These are phyloP conservation scores for Acrocephalus arundinaceus DNA, from an alignment of 2,113 vertebrate genomes.

Conservation along the genomic window DNA sequence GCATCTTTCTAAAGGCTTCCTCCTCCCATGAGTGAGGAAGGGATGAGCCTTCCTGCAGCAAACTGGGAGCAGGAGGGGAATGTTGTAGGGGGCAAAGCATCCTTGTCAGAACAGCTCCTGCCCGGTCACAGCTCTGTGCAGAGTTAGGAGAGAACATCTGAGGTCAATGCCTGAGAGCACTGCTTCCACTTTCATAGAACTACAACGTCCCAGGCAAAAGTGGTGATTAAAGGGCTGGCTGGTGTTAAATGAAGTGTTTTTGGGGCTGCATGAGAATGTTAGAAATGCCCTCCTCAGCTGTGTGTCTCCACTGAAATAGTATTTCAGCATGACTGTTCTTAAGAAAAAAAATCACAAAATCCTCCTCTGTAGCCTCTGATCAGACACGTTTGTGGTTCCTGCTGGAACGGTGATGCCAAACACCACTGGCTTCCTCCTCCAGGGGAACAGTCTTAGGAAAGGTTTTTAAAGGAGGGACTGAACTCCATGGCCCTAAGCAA, in stretches of 20 bases:
- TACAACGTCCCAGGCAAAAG: neutral
- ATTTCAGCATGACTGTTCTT: neutral
- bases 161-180: neutral
- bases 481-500: neutral
- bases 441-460: neutral
- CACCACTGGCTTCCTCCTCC: neutral
- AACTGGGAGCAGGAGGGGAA: neutral
- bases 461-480: neutral
- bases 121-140: neutral
- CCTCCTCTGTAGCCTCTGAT: neutral
- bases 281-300: neutral
- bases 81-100: no score
- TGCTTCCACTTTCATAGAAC: neutral
- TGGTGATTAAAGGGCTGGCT: neutral
- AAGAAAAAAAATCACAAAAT: neutral
- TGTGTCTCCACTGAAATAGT: neutral
- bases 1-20: neutral
- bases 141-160: neutral
- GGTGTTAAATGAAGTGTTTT: neutral
- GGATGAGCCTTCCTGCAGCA: neutral
- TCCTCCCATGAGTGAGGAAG: neutral
- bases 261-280: neutral
- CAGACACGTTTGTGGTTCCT: neutral
- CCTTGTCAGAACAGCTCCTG: neutral
- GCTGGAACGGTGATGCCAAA: neutral